phyloP scores from a whole-genome alignment of 2,113 vertebrate genomes.

The Geothlypis trichas region DNA sequence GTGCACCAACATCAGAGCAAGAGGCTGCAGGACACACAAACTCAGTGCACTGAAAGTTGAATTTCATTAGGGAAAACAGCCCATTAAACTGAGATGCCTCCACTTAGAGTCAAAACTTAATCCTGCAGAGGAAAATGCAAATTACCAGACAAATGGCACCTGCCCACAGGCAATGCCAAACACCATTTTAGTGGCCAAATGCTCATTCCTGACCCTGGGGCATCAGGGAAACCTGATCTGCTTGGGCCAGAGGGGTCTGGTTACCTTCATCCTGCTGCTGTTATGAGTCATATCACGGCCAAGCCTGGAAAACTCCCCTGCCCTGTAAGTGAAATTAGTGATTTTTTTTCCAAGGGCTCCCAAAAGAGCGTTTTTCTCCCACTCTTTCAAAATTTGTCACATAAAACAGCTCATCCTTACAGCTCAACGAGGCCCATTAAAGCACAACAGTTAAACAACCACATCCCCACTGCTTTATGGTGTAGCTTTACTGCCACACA shows the following conservation, averaged over 20 bases:
- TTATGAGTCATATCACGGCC: background rate
- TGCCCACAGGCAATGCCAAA: background rate
- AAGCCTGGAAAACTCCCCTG: background rate
- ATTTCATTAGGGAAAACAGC: background rate
- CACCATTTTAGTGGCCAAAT: background rate
- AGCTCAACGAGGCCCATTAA: background rate
- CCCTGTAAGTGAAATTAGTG: background rate
- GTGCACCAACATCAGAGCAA: background rate
- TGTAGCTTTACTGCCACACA: background rate
- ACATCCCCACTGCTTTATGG: background rate
- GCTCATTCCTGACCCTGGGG: background rate
- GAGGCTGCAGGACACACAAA: background rate
- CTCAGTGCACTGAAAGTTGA: accelerated
- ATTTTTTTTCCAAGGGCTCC: background rate
- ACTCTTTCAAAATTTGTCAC: background rate
- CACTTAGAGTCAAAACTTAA: background rate
- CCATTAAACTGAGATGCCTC: background rate
- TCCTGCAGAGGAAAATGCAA: background rate
- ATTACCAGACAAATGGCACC: background rate
- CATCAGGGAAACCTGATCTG: background rate
- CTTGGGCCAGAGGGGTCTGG: background rate
- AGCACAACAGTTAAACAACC: background rate
- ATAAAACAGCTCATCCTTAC: constrained; percentile 16
- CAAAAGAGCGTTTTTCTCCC: background rate
- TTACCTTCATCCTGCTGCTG: background rate